A percentile compares a stretch with the other conserved stretches of the same genome.
These are phyloP conservation scores for Argynnis bischoffii DNA, from an alignment of 2,888 invertebrate genomes.

Conservation along the genomic window DNA sequence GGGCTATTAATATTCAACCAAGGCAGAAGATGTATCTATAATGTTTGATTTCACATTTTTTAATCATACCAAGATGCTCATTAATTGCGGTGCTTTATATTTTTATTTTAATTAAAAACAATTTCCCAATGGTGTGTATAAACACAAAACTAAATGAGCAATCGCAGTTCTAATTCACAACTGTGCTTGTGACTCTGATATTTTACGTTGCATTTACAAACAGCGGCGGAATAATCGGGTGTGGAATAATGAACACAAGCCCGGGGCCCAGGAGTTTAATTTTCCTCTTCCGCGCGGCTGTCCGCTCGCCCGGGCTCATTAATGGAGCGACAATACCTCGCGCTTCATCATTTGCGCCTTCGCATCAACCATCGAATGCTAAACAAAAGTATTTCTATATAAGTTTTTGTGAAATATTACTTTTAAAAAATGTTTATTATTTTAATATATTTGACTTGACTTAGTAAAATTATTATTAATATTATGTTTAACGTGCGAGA, in stretches of 20 bases:
- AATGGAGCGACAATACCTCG: conserved; percentile 75
- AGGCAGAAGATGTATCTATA: too few species aligned
- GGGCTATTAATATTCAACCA: too few species aligned
- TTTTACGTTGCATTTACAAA: conserved; percentile 64
- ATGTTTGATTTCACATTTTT: too few species aligned
- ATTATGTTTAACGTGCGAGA: too few species aligned
- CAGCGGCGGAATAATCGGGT: conserved; percentile 68
- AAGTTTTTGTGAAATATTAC: conserved; percentile 7
- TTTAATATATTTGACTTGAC: too few species aligned
- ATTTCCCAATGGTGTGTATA: neutral
- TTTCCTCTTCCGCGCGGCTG: conserved; percentile 79
- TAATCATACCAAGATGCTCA: too few species aligned
- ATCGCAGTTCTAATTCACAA: conserved; percentile 39
- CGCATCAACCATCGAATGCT: conserved; percentile 48
- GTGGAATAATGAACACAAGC: conserved; percentile 75
- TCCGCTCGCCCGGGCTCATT: conserved; percentile 70
- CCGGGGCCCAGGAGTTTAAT: conserved; percentile 80
- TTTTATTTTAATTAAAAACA: neutral
- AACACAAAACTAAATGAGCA: conserved; percentile 29
- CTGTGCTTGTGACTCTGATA: conserved; percentile 42
- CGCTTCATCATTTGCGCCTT: conserved; percentile 69
- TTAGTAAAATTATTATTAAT: too few species aligned
- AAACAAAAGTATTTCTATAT: conserved; percentile 51
- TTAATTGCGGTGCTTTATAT: too few species aligned
- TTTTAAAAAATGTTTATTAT: too few species aligned